Conservation (phyloP, 2,888 invertebrate genomes). For the Lomographa bimaculata region DNA sequence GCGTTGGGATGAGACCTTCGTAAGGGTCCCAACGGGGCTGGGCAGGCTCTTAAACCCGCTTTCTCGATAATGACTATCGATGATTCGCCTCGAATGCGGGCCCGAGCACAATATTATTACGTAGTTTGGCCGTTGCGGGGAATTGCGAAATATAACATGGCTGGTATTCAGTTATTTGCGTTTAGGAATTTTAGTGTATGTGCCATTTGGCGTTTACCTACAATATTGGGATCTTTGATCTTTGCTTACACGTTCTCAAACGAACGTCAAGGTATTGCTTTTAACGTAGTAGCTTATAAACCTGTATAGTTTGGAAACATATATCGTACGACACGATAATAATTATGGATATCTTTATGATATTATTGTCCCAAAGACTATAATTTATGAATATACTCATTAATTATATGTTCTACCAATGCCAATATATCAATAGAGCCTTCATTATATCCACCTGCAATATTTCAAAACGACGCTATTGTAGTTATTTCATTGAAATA, state of each 20-base stretch:
- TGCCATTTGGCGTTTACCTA: conserved; percentile 6
- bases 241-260: background rate
- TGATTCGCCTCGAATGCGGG: conserved; percentile 75
- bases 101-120: conserved; percentile 79
- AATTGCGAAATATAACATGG: conserved; percentile 74
- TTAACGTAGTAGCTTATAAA: too few species aligned
- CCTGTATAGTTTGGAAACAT: too few species aligned
- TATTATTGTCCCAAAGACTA: too few species aligned
- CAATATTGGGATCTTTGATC: conserved; percentile 5
- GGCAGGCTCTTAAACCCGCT: conserved; percentile 79
- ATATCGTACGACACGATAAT: too few species aligned
- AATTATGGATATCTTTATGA: too few species aligned
- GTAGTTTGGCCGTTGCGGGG: conserved; percentile 70
- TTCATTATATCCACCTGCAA: background rate
- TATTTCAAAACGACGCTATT: conserved; percentile 1
- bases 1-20: conserved; percentile 78
- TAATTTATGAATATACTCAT: too few species aligned
- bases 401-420: too few species aligned
- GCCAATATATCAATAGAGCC: background rate
- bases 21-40: conserved; percentile 76
- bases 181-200: conserved; percentile 48
- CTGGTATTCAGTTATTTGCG: conserved; percentile 66
- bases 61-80: conserved; percentile 83
- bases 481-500: too few species aligned
- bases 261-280: too few species aligned